Percentiles rank a stretch among this genome's conserved stretches.
These are phyloP conservation scores for Zosterops japonicus DNA, from an alignment of 2,113 vertebrate species.

Conservation along the genomic window DNA sequence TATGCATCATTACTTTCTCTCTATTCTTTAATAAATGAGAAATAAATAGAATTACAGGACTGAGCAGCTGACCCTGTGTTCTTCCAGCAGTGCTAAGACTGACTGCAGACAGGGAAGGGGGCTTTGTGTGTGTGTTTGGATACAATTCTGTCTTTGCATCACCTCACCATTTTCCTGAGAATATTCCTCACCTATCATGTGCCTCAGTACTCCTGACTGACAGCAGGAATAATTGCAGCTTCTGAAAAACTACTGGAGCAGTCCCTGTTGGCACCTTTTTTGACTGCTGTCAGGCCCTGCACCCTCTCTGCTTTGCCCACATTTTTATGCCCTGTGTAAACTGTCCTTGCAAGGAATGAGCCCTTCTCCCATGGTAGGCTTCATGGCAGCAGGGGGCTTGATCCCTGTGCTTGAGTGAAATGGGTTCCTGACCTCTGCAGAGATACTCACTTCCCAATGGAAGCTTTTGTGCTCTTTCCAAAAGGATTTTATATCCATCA, in stretches of 20 bases:
- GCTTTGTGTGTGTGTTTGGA: not conserved
- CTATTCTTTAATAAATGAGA: not conserved
- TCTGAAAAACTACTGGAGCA: not conserved
- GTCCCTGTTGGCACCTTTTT: not conserved
- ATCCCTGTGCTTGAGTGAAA: rapidly evolving
- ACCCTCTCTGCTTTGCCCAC: not conserved
- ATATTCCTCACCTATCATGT: not conserved
- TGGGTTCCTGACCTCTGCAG: not conserved
- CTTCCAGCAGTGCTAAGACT: not conserved
- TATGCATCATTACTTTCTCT: not conserved
- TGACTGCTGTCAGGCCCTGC: not conserved
- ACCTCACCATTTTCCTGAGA: not conserved
- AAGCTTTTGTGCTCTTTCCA: not conserved
- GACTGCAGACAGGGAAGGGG: not conserved
- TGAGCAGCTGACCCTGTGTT: not conserved
- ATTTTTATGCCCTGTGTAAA: not conserved
- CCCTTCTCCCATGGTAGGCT: not conserved
- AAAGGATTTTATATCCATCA: not conserved
- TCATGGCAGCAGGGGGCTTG: not conserved
- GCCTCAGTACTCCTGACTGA: not conserved
- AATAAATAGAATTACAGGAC: not conserved
- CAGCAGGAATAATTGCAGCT: not conserved
- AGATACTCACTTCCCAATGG: not conserved
- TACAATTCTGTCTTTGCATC: not conserved
- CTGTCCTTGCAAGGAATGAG: not conserved